Base-by-base conservation (phyloP, 2,888 invertebrate genomes). In the Heliconius hortense region DNA sequence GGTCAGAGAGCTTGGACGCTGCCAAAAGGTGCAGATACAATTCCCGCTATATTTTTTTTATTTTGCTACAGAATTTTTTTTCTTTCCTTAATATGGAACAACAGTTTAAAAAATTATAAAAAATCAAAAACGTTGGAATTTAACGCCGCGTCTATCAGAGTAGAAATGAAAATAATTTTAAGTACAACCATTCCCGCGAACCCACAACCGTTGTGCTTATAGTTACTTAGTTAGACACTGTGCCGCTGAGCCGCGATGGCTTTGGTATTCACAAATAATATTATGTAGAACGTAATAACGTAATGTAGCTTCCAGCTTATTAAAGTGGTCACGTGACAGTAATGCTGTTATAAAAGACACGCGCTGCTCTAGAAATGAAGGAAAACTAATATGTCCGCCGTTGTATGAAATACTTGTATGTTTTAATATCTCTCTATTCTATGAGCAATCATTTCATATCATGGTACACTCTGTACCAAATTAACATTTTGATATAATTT, bases 281-380 rank as follows among this genome's bases (percentile, higher is more conserved):
- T 43, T 70, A 70, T 60, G 24, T 69, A 69, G 31, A 56, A 56
- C 8, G 56, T 56, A 56, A 60, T 71, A 71, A 60, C 26, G 18
- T 60, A 35, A 71, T 18, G 53, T 63, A 48, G 18, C n/a, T 56
- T n/a, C 56, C n/a, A 24, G 24, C 62, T 56, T 70, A 70, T 73
- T 73, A 75, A 75, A 68, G 39, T 31, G 60, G 70, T 31, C 73
- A 73, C 70, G 62, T 77, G 77, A 28, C 18, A n/a, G 56, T 68
- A 73, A 77, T 60, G 71, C n/a, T 64, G 69, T 72, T 43, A 53
- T 77, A 67, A 75, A 75, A 21, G 63, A 66, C 77, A 77, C 75
- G 68, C 72, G 68, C 64, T 35, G 53, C 59, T 28, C 71, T 35
- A 53, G 39, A 43, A 60, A 60, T 56, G 28, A 26, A 60, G 28